A percentile compares a stretch with the other conserved stretches of the same genome.
Evolutionary conservation across 2,797 vertebrate species (phyloP).

Genomic region (Capromys pilorides): DNA sequence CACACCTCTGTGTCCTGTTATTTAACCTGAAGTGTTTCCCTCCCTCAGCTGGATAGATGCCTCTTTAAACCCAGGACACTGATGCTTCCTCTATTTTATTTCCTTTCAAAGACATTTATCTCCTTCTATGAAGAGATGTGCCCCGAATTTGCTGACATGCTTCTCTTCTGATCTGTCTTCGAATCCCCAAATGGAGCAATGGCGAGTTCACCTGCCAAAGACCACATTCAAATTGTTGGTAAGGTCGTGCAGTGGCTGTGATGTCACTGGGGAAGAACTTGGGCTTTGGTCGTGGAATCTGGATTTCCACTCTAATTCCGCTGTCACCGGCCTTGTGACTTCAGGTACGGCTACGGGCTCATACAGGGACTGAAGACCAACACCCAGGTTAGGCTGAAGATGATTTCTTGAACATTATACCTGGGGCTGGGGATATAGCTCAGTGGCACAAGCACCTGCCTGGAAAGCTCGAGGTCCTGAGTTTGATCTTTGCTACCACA

Average conservation of each 20-base stretch:
- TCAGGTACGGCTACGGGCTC: neutral
- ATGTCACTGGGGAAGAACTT: neutral
- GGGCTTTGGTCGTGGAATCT: neutral
- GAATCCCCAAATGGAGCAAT: neutral
- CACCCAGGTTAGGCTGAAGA: neutral
- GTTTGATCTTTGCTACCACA: too few species aligned
- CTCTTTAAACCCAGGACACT: neutral
- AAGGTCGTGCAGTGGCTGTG: neutral
- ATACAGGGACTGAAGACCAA: neutral
- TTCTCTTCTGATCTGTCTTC: neutral
- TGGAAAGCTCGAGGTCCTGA: too few species aligned
- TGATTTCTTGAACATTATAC: neutral
- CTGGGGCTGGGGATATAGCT: too few species aligned
- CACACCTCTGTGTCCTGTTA: neutral
- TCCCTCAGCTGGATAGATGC: neutral
- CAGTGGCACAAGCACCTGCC: too few species aligned
- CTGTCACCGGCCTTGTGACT: neutral
- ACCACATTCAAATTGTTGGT: neutral
- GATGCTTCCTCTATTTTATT: neutral
- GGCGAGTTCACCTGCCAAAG: neutral
- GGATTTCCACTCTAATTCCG: neutral
- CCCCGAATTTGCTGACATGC: neutral
- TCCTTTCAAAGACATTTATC: neutral
- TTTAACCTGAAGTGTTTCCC: neutral
- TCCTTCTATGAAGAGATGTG: neutral